Conservation (phyloP, 1,140 invertebrate genomes). For the Tigriopus japonicus region DNA sequence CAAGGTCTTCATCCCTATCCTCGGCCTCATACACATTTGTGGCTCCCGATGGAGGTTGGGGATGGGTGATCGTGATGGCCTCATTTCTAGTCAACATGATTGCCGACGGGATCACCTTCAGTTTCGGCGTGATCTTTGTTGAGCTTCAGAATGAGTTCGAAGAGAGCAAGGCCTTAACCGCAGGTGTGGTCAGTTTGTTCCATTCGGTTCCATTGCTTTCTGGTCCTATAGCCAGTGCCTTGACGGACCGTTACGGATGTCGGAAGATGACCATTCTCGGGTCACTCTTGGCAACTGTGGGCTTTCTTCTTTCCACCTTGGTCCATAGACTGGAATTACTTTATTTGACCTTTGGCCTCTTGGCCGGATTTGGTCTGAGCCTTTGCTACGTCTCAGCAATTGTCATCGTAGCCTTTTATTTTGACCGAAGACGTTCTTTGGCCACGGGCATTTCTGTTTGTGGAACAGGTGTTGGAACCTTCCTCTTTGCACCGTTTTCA, state of each 20-base stretch:
- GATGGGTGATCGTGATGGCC: slow-evolving; percentile 52
- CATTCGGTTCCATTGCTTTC: slow-evolving; percentile 73
- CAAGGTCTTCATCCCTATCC: neutral
- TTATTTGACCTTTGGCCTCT: slow-evolving; percentile 62
- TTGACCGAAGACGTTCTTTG: slow-evolving; percentile 71
- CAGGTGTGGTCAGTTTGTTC: slow-evolving; percentile 71
- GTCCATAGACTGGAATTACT: slow-evolving; percentile 55
- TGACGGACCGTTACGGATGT: slow-evolving; percentile 44
- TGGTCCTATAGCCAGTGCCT: slow-evolving; percentile 66
- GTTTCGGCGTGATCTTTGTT: slow-evolving; percentile 70
- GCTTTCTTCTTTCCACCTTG: slow-evolving; percentile 61
- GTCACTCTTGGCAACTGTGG: slow-evolving; percentile 48
- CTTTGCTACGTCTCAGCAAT: slow-evolving; percentile 53
- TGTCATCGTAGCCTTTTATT: slow-evolving; percentile 89
- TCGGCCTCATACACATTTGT: slow-evolving; percentile 1
- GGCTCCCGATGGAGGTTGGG: slow-evolving; percentile 36
- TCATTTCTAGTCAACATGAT: slow-evolving; percentile 78
- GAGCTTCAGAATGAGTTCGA: slow-evolving; percentile 68
- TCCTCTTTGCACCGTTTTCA: slow-evolving; percentile 72
- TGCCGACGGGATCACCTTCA: slow-evolving; percentile 83
- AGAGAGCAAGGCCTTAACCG: slow-evolving; percentile 57
- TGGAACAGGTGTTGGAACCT: slow-evolving; percentile 70
- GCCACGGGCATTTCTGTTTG: slow-evolving; percentile 83
- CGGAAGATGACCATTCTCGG: slow-evolving; percentile 57
- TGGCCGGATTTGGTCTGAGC: slow-evolving; percentile 40